A percentile compares a stretch with the other conserved stretches of the same genome.
Conservation (phyloP, 2,797 vertebrate species). For the Esox masquinongy region DNA sequence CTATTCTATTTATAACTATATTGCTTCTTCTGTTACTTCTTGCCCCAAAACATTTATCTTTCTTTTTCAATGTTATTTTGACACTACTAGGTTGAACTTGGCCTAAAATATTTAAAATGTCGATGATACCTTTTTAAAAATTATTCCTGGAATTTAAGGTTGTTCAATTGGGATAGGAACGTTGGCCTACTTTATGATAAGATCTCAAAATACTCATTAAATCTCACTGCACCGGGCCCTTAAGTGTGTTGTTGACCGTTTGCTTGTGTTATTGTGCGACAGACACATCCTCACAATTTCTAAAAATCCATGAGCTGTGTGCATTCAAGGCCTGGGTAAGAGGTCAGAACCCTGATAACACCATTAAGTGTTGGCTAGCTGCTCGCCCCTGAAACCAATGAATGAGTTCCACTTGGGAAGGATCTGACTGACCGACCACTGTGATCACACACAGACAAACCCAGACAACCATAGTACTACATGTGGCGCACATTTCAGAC, state of each 20-base stretch:
- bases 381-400: constrained; percentile 37
- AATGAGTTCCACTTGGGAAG: constrained; percentile 42
- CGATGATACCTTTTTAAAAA: too few species aligned
- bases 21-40: constrained; percentile 20
- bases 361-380: constrained; percentile 29
- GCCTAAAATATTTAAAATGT: too few species aligned
- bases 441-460: constrained; percentile 61
- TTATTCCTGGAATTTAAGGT: too few species aligned
- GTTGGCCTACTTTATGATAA: too few species aligned
- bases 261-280: background rate
- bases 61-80: too few species aligned
- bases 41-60: constrained; percentile 30
- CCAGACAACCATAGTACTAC: constrained; percentile 54
- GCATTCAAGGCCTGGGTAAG: background rate
- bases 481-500: constrained; percentile 52
- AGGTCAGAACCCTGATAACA: background rate
- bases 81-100: too few species aligned
- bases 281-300: background rate
- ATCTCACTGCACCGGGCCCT: constrained; percentile 6
- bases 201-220: too few species aligned
- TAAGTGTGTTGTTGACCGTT: constrained; percentile 28
- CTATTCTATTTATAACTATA: background rate
- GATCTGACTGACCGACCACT: constrained; percentile 44
- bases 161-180: too few species aligned
- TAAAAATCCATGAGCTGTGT: background rate